Percentiles rank a stretch among this genome's conserved stretches.
Conservation (phyloP, 2,797 vertebrate genomes). For the Amphiprion clarkii region DNA sequence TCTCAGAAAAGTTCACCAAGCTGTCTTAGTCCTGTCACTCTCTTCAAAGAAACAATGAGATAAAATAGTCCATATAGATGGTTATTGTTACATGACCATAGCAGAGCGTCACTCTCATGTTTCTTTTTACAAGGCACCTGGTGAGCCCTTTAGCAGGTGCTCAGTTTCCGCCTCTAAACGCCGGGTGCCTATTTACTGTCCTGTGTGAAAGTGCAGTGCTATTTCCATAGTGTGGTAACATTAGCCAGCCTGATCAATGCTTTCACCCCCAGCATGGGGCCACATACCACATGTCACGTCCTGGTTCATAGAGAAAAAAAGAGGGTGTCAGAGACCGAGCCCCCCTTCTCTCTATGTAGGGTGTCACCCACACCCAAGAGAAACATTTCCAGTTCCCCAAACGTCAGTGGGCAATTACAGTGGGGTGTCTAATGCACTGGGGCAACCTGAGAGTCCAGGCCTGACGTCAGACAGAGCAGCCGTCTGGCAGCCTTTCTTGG, state of each 20-base stretch:
- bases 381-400: slow-evolving; percentile 77
- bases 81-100: slow-evolving; percentile 47
- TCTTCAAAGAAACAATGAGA: slow-evolving; percentile 37
- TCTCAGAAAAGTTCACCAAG: neutral
- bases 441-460: slow-evolving; percentile 53
- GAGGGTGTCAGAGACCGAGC: slow-evolving; percentile 39
- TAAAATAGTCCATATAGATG: slow-evolving; percentile 27
- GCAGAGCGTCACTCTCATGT: slow-evolving; percentile 47
- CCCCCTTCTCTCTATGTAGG: slow-evolving; percentile 4
- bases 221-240: slow-evolving; percentile 79
- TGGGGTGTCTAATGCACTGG: slow-evolving; percentile 38
- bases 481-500: slow-evolving; percentile 39
- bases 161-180: slow-evolving; percentile 62
- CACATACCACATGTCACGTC: slow-evolving; percentile 70
- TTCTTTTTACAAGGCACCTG: slow-evolving; percentile 64
- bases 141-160: slow-evolving; percentile 70
- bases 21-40: slow-evolving; percentile 20
- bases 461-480: slow-evolving; percentile 37
- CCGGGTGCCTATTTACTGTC: slow-evolving; percentile 49
- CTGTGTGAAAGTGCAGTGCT: slow-evolving; percentile 57
- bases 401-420: slow-evolving; percentile 76
- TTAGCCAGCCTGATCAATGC: slow-evolving; percentile 73
- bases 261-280: slow-evolving; percentile 53
- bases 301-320: slow-evolving; percentile 51
- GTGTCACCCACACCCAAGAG: slow-evolving; percentile 72